Evolutionary conservation across 2,113 vertebrate species (phyloP), one percentile per base, ranked within the genome.

Genomic region (Oreamnos americanus): DNA sequence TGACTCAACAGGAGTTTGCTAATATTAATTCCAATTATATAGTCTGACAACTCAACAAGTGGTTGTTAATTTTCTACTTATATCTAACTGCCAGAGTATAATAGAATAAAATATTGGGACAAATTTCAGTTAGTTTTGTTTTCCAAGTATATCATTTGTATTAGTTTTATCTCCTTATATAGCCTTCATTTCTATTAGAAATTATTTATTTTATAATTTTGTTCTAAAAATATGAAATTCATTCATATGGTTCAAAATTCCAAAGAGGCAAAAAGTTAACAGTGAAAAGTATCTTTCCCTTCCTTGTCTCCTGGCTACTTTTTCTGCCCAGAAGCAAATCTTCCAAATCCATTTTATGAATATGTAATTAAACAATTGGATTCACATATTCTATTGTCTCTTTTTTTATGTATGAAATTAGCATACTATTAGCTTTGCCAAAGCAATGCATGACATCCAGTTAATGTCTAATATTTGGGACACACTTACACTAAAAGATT

Each of bases 1-100:
- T 86, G 95, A 85, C 26, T 79, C 57, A 74, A 87, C 25, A 64
- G 81, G 89, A 84, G 28, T 28, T 87, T 97, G 51, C 43, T 94
- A 58, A 93, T 62, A 92, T 81, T 96, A 87, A 87, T 93, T 89
- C 74, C 53, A 67, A 28, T 88, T 84, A 51, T 84, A 51, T 10
- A 90, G 43, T 74, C 62, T 55, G 64, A 25, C 43, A 95, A 74
- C 49, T 95, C 87, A 83, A 39, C 25, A 83, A 84, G 45, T 93
- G 43, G 62, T 93, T 53, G 74, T 81, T 87, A 96, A 60, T 84
- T 62, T 94, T 97, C 62, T 90, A 13, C 55, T 88, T 92, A 67
- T 13, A 78, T 94, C 45, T 86, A 85, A 49, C 49, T 81, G 45
- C 39, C 26, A 90, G 57, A 43, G 6, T 90, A 16, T 15, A 82